Evolutionary conservation across 2,888 invertebrate genomes (phyloP).

Genomic region (Yponomeuta sedellus): DNA sequence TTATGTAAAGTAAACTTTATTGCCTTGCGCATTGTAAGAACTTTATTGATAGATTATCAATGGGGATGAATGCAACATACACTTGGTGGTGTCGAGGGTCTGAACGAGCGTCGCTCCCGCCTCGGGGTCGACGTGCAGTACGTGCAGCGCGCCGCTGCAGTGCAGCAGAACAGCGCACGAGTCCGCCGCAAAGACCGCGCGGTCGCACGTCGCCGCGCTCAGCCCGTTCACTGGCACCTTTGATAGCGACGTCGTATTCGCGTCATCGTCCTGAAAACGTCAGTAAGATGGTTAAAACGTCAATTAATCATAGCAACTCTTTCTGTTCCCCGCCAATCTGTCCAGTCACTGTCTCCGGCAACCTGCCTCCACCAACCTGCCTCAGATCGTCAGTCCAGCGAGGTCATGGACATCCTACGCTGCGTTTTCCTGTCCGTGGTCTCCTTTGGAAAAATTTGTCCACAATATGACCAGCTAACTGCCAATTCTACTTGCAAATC

Average conservation of each 20-base stretch:
- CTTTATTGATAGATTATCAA: too few relatives aligned
- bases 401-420: too few relatives aligned
- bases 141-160: slow-evolving; percentile 35
- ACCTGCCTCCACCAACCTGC: too few relatives aligned
- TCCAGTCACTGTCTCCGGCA: too few relatives aligned
- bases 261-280: slow-evolving; percentile 48
- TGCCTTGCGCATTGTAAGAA: neutral
- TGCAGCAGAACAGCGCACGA: slow-evolving; percentile 43
- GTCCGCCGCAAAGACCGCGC: slow-evolving; percentile 49
- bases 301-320: too few relatives aligned
- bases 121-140: slow-evolving; percentile 52
- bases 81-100: slow-evolving; percentile 29
- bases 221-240: slow-evolving; percentile 50
- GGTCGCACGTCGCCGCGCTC: slow-evolving; percentile 37
- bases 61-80: slow-evolving; percentile 7
- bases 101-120: slow-evolving; percentile 54
- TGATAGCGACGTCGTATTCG: slow-evolving; percentile 49
- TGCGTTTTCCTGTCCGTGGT: too few relatives aligned
- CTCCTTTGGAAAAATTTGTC: too few relatives aligned
- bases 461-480: too few relatives aligned
- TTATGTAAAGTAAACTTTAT: neutral
- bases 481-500: too few relatives aligned
- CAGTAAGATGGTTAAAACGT: neutral
- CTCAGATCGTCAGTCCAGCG: too few relatives aligned
- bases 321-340: too few relatives aligned